These are phyloP conservation scores for Gastracanthus pulcherrimus DNA, from an alignment of 2,888 invertebrate genomes.

Conservation along the genomic window DNA sequence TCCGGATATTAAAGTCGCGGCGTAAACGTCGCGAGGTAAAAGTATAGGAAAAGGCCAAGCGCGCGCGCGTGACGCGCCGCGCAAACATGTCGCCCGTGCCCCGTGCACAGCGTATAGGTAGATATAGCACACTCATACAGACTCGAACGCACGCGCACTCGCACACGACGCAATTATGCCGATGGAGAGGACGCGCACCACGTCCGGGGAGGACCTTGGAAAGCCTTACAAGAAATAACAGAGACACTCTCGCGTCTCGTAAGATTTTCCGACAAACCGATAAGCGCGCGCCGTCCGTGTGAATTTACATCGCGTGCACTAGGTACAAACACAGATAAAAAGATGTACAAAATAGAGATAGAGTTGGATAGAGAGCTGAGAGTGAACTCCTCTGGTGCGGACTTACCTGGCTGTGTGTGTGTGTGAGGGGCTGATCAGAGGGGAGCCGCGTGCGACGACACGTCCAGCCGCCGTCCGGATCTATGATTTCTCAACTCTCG, in stretches of 20 bases:
- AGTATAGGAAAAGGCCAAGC: background rate
- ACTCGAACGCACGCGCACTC: background rate
- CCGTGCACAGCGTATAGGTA: too few relatives aligned
- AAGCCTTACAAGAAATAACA: background rate
- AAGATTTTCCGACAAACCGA: too few relatives aligned
- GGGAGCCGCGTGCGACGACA: too few relatives aligned
- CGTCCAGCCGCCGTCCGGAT: too few relatives aligned
- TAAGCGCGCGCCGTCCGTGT: too few relatives aligned
- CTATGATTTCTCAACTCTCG: too few relatives aligned
- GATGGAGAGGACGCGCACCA: background rate
- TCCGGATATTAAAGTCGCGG: too few relatives aligned
- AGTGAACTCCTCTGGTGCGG: background rate
- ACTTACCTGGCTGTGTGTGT: constrained; percentile 3
- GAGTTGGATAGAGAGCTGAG: background rate
- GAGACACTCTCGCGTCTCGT: background rate
- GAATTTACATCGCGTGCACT: too few relatives aligned
- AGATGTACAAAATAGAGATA: background rate
- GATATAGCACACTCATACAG: background rate
- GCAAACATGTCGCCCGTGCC: constrained; percentile 1
- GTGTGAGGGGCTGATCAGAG: background rate
- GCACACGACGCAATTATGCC: background rate
- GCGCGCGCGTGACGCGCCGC: background rate
- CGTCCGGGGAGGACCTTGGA: background rate
- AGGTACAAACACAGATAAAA: background rate
- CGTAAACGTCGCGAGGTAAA: background rate